Percentiles rank a stretch among this genome's conserved stretches.
Conservation (phyloP, 2,888 invertebrate species). For the Microplitis deprimator region DNA sequence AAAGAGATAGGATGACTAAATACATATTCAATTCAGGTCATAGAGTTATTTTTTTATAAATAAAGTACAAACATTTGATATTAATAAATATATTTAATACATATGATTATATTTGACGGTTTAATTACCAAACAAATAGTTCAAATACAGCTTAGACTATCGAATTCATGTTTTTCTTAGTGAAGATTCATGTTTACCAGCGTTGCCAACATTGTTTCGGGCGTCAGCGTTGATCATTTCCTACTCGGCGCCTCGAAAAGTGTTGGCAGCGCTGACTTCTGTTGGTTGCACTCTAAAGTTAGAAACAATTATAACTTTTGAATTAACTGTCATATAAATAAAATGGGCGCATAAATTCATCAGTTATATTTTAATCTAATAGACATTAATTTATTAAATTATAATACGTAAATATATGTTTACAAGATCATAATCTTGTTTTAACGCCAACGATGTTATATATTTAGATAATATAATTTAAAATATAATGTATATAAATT, state of each 20-base stretch:
- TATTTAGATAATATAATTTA: neutral
- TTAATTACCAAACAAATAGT: too few relatives aligned
- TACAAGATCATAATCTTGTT: neutral
- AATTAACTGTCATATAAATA: too few relatives aligned
- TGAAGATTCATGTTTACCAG: neutral
- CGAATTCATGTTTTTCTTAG: too few relatives aligned
- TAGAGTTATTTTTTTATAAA: neutral
- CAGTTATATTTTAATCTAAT: neutral
- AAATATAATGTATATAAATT: neutral
- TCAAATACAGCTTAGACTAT: too few relatives aligned
- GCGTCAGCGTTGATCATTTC: neutral
- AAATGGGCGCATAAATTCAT: neutral
- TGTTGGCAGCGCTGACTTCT: neutral
- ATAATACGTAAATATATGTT: neutral
- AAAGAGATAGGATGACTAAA: neutral
- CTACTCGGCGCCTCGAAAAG: neutral
- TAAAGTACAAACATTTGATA: neutral
- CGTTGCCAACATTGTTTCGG: neutral
- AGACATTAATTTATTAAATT: neutral
- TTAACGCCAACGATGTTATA: neutral
- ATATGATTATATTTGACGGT: too few relatives aligned
- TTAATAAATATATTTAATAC: neutral
- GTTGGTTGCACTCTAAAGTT: too few relatives aligned
- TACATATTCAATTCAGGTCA: neutral
- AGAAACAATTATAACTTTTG: too few relatives aligned